These are phyloP conservation scores for Atlantisia rogersi DNA, from an alignment of 2,113 vertebrate species.

Conservation along the genomic window DNA sequence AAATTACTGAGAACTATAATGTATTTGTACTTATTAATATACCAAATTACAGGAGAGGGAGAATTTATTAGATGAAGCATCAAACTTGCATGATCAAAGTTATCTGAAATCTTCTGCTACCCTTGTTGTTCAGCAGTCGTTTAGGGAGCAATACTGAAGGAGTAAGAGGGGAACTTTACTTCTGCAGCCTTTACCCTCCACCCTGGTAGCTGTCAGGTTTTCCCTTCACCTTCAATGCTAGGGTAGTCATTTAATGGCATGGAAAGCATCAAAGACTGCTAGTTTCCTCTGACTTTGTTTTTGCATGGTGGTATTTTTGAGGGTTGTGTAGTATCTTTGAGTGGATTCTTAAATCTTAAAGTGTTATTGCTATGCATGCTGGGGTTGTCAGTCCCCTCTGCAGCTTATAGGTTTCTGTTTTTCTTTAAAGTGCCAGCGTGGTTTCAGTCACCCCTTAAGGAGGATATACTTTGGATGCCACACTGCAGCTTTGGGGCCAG, in stretches of 20 bases:
- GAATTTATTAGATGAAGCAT: neutral
- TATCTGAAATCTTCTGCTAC: neutral
- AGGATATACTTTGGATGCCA: neutral
- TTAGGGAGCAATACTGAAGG: neutral
- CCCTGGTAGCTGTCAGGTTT: neutral
- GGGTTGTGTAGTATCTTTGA: neutral
- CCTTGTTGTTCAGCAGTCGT: neutral
- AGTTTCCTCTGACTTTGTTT: neutral
- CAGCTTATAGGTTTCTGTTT: neutral
- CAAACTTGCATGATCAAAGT: neutral
- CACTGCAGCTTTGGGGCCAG: neutral
- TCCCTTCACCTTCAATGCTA: neutral
- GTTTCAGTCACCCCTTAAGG: neutral
- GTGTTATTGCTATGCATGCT: neutral
- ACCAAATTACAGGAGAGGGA: neutral
- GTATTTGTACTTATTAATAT: neutral
- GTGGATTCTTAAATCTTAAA: neutral
- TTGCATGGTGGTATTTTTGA: neutral
- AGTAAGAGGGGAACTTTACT: neutral
- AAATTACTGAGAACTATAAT: neutral
- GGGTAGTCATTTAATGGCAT: accelerated
- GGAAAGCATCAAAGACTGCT: neutral
- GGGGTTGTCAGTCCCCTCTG: neutral
- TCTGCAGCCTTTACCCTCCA: neutral
- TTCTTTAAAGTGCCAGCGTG: neutral